Base-by-base conservation (phyloP, 2,888 invertebrate genomes). In the Leptopilina syphax region DNA sequence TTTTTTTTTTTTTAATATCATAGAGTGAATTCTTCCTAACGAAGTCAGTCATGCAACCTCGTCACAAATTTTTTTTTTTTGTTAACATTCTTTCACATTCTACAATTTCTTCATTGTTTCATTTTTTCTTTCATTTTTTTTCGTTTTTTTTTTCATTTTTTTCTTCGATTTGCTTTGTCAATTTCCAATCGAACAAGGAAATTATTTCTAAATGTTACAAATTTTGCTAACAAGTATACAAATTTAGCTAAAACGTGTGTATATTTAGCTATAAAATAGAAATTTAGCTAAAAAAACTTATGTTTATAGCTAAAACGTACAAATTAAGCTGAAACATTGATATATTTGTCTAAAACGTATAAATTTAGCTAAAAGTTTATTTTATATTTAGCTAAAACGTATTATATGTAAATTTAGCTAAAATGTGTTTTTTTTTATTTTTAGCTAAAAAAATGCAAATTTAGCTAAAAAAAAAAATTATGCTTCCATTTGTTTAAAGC, bases 1-100 rank as follows among this genome's bases (percentile, higher is more conserved):
- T 18, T 78, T n/a, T 18, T 18, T 18, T 18, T 18, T 18, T 78
- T n/a, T 44, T 34, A 80, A 79, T 67, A 79, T 80, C 68, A 73
- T 50, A 50, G 50, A 9, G 73, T 27, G 27, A 73, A 73, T 13
- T 57, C 34, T 41, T 65, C 65, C 57, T 54, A 73, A 73, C 73
- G n/a, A 54, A 73, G 70, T 70, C 70, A 50, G 50, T 73, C 34
- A 54, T 57, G 34, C 34, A 73, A 27, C 73, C 41, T 57, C 73
- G 34, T 57, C 57, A 50, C 50, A 73, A 73, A 57, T 24, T 54
- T 73, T 10, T 68, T 24, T 68, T 34, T 73, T 10, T 68, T 47
- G 1, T 34, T 68, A 47, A 50, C 47, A 24, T 18, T 68, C 63
- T 63, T 63, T 63, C 24, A 63, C 10, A 50, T 9, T 24, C 24